These are phyloP conservation scores for Pygmarrhopalites habei DNA, from an alignment of 1,140 invertebrate genomes.

Conservation along the genomic window DNA sequence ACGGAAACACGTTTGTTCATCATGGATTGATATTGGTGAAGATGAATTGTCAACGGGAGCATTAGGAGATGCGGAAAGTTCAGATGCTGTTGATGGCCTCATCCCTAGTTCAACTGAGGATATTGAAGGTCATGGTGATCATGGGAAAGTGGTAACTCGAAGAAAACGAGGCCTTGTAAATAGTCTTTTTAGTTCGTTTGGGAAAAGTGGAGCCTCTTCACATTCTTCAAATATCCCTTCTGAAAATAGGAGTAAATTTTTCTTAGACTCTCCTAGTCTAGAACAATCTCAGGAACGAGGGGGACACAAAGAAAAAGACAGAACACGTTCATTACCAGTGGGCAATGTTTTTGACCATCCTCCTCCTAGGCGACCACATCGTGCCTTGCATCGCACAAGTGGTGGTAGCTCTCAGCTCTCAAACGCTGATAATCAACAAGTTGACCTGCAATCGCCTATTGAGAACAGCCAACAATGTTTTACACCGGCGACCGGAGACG, in stretches of 20 bases:
- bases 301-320: conserved; percentile 45
- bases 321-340: no score
- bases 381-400: no score
- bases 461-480: no score
- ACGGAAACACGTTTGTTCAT: neutral
- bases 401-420: no score
- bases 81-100: conserved; percentile 38
- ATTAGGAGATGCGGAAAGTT: conserved; percentile 40
- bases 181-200: conserved; percentile 40
- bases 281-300: no score
- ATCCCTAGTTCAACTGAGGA: conserved; percentile 19
- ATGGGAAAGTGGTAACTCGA: conserved; percentile 4
- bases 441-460: no score
- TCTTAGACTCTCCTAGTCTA: conserved; percentile 7
- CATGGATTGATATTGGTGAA: conserved; percentile 37
- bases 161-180: conserved; percentile 24
- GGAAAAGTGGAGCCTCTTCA: conserved; percentile 36
- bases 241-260: conserved; percentile 21
- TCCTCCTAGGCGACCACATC: no score
- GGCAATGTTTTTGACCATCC: no score
- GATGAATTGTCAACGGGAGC: conserved; percentile 40
- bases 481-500: no score
- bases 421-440: no score
- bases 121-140: neutral
- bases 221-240: neutral